Percentiles rank a stretch among this genome's conserved stretches.
phyloP scores from a whole-genome alignment of 2,797 vertebrate genomes.

The Phoxinus dragarum region DNA sequence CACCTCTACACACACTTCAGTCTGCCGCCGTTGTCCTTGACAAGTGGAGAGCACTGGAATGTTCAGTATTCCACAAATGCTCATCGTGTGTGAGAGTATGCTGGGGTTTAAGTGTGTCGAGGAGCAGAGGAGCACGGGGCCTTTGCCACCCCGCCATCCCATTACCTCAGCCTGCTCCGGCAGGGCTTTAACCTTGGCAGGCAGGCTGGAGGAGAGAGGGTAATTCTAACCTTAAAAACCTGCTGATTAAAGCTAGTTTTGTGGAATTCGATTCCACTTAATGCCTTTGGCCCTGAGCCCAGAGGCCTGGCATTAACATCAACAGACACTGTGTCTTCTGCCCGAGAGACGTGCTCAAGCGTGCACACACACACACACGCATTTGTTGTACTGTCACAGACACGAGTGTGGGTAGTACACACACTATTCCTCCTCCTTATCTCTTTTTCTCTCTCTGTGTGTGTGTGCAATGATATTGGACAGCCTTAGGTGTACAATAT shows the following conservation, averaged over 20 bases:
- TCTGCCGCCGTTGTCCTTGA: slow-evolving; percentile 40
- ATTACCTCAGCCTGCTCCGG: slow-evolving; percentile 53
- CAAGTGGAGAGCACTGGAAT: neutral
- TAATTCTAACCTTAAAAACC: slow-evolving; percentile 99
- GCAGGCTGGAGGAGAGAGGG: slow-evolving; percentile 91
- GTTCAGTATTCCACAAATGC: slow-evolving; percentile 34
- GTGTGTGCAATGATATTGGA: slow-evolving; percentile 39
- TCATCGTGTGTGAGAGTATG: slow-evolving; percentile 22
- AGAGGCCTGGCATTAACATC: slow-evolving; percentile 91
- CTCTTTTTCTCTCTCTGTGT: slow-evolving; percentile 22
- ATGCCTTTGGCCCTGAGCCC: slow-evolving; percentile 93
- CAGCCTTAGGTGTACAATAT: slow-evolving; percentile 54
- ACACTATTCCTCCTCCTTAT: slow-evolving; percentile 23
- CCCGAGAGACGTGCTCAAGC: slow-evolving; percentile 68
- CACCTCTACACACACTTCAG: slow-evolving; percentile 57
- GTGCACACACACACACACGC: neutral
- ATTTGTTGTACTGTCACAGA: slow-evolving; percentile 62
- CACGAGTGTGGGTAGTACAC: slow-evolving; percentile 57
- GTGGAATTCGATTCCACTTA: slow-evolving; percentile 99
- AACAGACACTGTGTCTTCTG: slow-evolving; percentile 84
- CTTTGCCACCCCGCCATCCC: slow-evolving; percentile 52
- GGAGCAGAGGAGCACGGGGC: slow-evolving; percentile 48
- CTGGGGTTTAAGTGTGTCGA: slow-evolving; percentile 39
- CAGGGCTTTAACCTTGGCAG: slow-evolving; percentile 95
- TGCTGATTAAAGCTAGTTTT: slow-evolving; percentile 99